Base-by-base conservation (phyloP, 2,888 invertebrate species). In the Selenia dentaria region DNA sequence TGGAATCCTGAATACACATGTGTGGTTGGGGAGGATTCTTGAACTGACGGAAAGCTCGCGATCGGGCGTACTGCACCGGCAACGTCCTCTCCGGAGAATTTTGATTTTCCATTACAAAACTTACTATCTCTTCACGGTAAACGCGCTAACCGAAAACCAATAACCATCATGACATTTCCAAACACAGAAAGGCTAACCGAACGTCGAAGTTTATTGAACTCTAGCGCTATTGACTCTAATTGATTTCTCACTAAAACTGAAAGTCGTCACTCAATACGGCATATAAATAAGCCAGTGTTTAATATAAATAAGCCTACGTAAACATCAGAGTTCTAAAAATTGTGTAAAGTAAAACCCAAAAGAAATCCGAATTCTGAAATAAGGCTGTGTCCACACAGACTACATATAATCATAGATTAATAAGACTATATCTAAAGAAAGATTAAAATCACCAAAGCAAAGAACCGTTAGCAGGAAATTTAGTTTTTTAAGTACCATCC, bases 1-100 rank as follows among this genome's bases (percentile, higher is more conserved):
- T 91, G 4, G 91, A 91, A 54, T 93, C 93, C 61, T 92, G 92
- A 64, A 94, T 92, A 75, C 95, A 95, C 94, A 95, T 94, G 78
- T 94, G 94, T 6, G 95, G 95, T 58, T 95, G 94, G 1, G 95
- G 95, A 34, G 94, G 94, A 77, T 94, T 94, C 74, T 94, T 94
- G 59, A 94, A 95, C 64, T 93, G 92, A 40, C 94, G 92, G 73
- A 93, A 93, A 51, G 93, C 93, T 67, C 93, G 80, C 16, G 93
- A 92, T 43, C 92, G 87, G 52, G 92, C 92, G 79, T 92, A 91
- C 64, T 92, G 92, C 36, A 92, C 82, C 27, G 93, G 92, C 37
- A 82, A 65, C 65, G 87, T 76, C 61, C 82, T 79, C 49, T 90
- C 90, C 40, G 72, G 83, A 54, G 74, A 62, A 67, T 70, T 84